Evolutionary conservation across 2,797 vertebrate genomes (phyloP), one percentile per base, ranked within the genome.

Genomic region (Bucorvus abyssinicus): DNA sequence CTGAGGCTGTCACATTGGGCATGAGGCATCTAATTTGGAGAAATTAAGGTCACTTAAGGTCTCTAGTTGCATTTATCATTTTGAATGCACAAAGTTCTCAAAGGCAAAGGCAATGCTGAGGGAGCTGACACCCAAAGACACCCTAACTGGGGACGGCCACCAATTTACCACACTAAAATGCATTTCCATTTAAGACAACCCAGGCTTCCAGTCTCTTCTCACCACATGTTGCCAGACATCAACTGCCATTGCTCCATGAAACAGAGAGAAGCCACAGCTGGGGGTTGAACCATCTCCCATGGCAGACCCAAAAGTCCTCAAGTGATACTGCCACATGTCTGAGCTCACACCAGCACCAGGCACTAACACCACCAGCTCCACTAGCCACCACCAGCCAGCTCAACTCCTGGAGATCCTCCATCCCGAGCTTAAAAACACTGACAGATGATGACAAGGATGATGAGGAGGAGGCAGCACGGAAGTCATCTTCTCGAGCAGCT

Each of bases 41-140:
- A 95, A 91, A 94, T 91, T 87, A 94, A 86, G 95, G 94, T 95
- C 94, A 78, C 84, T 80, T 87, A 55, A 86, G 95, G 91, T 95
- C 95, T 87, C 45, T 8, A 59, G 38, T 45, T 81, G 69, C 82
- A 86, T 95, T 96, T 84, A 84, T 84, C 79, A 76, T 49, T 71
- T 71, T 81, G 76, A 92, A 93, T 38, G 50, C 76, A 86, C 71
- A 71, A 87, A 61, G 26, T 69, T 94, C 68, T 77, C 73, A 77
- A 76, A 92, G 53, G 68, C 67, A 91, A 70, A 80, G 40, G 49
- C 79, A 81, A 74, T 1, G 12, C 61, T 30, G 38, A 64, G 36
- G 42, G 15, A 96, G 44, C 18, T 42, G 81, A 75, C 5, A 24
- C 49, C 59, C 81, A 80, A 89, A 92, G 40, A 34, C 82, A 71